Conservation (phyloP, 2,888 invertebrate species). For the Pardosa pseudoannulata region DNA sequence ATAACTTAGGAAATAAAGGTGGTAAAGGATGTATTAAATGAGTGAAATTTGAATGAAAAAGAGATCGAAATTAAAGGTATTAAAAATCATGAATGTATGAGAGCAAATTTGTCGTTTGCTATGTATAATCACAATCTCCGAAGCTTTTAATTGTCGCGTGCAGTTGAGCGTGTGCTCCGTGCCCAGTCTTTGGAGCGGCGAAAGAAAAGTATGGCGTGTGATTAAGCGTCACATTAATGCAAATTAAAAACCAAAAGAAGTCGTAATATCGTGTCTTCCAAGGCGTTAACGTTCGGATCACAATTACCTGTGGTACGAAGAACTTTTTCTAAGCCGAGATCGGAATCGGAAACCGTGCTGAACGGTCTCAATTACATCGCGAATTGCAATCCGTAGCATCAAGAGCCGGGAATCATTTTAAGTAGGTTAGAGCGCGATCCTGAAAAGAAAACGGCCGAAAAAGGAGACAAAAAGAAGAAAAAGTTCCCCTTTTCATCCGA, state of each 20-base stretch:
- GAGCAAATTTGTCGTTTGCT: not conserved
- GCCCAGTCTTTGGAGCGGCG: not conserved
- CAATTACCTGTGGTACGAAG: conserved; percentile 63
- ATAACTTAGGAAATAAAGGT: too few species aligned
- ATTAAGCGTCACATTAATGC: not conserved
- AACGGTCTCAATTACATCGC: conserved; percentile 62
- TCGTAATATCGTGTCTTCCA: not conserved
- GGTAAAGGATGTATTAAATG: too few species aligned
- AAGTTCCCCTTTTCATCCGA: conserved; percentile 27
- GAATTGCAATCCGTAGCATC: conserved; percentile 7
- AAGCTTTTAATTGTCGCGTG: not conserved
- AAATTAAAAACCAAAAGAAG: not conserved
- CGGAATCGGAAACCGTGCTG: conserved; percentile 46
- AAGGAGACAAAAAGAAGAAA: conserved; percentile 60
- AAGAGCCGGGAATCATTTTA: conserved; percentile 70
- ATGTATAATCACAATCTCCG: not conserved
- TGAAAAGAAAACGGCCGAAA: conserved; percentile 53
- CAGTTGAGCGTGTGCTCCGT: too few species aligned
- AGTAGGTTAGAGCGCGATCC: conserved; percentile 57
- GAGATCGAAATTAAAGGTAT: too few species aligned
- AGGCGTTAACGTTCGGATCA: conserved; percentile 57
- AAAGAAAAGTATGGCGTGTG: not conserved
- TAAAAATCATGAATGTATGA: too few species aligned
- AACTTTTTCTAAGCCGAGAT: conserved; percentile 32
- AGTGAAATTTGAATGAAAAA: too few species aligned